Evolutionary conservation across 2,797 vertebrate genomes (phyloP).

Genomic region (Odontamblyopus lacepedii): DNA sequence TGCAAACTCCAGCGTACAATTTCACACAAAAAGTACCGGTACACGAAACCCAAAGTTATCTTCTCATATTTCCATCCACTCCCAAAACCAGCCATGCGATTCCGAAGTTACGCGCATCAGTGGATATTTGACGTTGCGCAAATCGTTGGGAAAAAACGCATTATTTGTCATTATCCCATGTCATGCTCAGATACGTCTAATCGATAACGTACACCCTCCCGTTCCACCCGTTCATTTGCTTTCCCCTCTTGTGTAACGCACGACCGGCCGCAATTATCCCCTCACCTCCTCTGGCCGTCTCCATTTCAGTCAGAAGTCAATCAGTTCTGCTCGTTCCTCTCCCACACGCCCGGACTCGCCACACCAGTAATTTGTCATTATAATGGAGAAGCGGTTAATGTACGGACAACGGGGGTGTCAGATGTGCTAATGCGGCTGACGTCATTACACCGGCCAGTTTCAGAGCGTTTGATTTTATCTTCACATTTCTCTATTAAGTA

Average conservation of each 20-base stretch:
- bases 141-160: background rate
- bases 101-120: background rate
- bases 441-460: background rate
- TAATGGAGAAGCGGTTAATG: background rate
- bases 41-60: background rate
- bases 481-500: too few species aligned
- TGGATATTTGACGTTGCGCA: background rate
- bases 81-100: background rate
- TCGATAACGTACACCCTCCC: constrained; percentile 22
- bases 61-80: background rate
- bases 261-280: constrained; percentile 44
- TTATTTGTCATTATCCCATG: background rate
- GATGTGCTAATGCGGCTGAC: background rate
- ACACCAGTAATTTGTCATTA: background rate
- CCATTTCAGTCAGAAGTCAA: constrained; percentile 26
- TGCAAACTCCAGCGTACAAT: background rate
- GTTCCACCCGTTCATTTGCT: background rate
- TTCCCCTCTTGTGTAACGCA: constrained; percentile 23
- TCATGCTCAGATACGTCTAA: constrained; percentile 7
- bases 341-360: background rate
- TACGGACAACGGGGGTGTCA: background rate
- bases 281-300: constrained; percentile 7
- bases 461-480: background rate
- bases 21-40: background rate
- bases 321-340: constrained; percentile 43